Evolutionary conservation across 2,888 invertebrate species (phyloP).

Genomic region (Meliscaeva auricollis): DNA sequence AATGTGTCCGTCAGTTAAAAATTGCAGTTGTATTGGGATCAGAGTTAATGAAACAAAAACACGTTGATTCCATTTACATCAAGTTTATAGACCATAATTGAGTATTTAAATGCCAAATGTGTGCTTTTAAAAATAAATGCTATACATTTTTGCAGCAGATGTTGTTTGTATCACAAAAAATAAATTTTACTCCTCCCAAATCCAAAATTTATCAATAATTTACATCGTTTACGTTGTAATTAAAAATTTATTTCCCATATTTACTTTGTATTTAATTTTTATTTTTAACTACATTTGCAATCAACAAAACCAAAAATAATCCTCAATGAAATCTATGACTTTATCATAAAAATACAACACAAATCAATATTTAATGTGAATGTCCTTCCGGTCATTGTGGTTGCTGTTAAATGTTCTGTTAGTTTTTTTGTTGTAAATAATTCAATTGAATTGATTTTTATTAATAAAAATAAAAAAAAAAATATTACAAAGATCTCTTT

Average conservation of each 20-base stretch:
- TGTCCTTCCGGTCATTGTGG: slow-evolving; percentile 2
- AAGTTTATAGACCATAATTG: no score
- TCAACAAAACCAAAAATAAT: background rate
- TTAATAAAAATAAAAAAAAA: background rate
- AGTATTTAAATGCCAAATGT: no score
- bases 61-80: no score
- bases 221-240: background rate
- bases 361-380: slow-evolving; percentile 3
- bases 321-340: slow-evolving; percentile 2
- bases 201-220: background rate
- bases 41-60: no score
- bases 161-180: background rate
- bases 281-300: background rate
- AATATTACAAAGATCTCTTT: background rate
- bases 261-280: background rate
- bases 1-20: no score
- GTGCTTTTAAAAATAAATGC: no score
- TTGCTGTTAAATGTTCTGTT: background rate
- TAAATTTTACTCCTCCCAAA: background rate
- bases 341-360: slow-evolving; percentile 17
- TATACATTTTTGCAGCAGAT: background rate
- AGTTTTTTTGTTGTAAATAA: background rate
- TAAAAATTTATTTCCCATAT: slow-evolving; percentile 15
- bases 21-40: no score
- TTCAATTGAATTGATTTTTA: slow-evolving; percentile 1